A percentile compares a stretch with the other conserved stretches of the same genome.
Conservation (phyloP, 2,113 vertebrate genomes). For the Cynopterus brachyotis region DNA sequence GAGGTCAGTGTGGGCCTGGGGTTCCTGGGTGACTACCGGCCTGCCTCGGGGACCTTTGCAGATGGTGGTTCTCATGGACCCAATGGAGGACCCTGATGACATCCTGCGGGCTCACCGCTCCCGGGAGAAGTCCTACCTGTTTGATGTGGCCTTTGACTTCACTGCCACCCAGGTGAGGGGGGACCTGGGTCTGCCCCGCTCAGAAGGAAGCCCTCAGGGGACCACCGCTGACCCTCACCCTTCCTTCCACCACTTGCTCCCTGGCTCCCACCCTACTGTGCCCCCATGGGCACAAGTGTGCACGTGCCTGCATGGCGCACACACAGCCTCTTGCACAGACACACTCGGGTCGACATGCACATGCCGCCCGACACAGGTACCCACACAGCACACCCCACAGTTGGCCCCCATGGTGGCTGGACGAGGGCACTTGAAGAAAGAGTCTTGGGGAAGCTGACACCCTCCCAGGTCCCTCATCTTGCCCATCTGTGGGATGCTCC, state of each 20-base stretch:
- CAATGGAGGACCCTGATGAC: slow-evolving; percentile 91
- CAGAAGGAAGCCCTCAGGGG: not conserved
- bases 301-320: accelerated
- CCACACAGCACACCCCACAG: too few species aligned
- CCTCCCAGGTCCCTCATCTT: not conserved
- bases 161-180: slow-evolving; percentile 90
- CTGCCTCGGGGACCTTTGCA: slow-evolving; percentile 45
- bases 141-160: slow-evolving; percentile 92
- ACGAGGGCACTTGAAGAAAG: accelerated
- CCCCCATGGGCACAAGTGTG: accelerated
- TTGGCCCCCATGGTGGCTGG: accelerated
- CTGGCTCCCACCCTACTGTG: accelerated
- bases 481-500: not conserved
- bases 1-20: not conserved
- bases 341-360: not conserved
- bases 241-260: not conserved
- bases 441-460: not conserved
- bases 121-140: slow-evolving; percentile 93
- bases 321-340: not conserved
- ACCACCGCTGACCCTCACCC: not conserved
- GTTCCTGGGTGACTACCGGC: not conserved
- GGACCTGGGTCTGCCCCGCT: not conserved
- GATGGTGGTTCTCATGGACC: slow-evolving; percentile 95
- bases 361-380: accelerated
- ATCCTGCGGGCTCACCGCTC: slow-evolving; percentile 91